These are phyloP conservation scores for Rhizomys pruinosus DNA, from an alignment of 2,113 vertebrate genomes.

Conservation along the genomic window DNA sequence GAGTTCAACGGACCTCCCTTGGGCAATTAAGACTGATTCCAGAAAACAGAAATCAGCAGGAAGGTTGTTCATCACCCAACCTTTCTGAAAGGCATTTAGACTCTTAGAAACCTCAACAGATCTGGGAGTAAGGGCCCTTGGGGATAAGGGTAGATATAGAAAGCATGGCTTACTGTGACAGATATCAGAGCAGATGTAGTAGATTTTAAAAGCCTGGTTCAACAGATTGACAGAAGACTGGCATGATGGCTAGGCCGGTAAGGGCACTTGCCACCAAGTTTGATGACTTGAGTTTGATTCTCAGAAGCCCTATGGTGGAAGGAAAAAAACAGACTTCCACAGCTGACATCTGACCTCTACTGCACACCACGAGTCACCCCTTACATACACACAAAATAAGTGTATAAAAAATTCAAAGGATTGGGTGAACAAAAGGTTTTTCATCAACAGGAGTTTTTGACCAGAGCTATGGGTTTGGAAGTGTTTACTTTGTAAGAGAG, in stretches of 20 bases:
- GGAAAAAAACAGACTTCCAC: neutral
- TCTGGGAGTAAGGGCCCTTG: neutral
- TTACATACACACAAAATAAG: neutral
- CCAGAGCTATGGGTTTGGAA: constrained; percentile 12
- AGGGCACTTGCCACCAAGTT: neutral
- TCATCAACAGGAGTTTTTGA: constrained; percentile 9
- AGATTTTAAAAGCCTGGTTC: constrained; percentile 16
- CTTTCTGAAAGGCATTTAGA: constrained; percentile 40
- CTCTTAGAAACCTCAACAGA: neutral
- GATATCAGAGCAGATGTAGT: constrained; percentile 24
- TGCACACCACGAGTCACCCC: fast-evolving
- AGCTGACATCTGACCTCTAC: neutral
- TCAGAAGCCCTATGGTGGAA: too few relatives aligned
- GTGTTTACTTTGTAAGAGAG: constrained; percentile 44
- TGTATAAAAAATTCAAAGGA: neutral
- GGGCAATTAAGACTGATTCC: constrained; percentile 30
- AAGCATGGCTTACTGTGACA: neutral
- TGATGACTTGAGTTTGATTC: neutral
- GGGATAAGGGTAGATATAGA: neutral
- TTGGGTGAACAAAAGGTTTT: constrained; percentile 27
- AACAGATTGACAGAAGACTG: neutral
- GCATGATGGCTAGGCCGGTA: too few relatives aligned
- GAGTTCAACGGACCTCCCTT: neutral
- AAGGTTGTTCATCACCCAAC: neutral
- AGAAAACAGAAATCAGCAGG: neutral